Evolutionary conservation across 2,113 vertebrate species (phyloP).

Genomic region (Rousettus leschenaultii): DNA sequence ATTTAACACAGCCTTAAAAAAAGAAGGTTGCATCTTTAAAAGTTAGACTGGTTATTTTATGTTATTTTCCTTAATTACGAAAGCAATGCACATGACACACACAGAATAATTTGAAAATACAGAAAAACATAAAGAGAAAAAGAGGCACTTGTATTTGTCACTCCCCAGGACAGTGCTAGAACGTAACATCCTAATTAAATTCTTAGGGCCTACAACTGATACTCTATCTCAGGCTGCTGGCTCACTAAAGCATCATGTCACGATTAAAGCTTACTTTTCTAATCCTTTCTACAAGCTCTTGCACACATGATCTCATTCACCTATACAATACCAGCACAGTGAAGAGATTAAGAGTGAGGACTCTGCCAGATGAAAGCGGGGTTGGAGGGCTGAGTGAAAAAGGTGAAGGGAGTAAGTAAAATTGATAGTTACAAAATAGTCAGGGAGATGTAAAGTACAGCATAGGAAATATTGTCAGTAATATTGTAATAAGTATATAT

Average conservation of each 20-base stretch:
- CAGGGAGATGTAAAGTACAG: no score
- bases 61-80: neutral
- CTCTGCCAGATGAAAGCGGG: neutral
- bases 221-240: neutral
- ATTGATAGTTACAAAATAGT: no score
- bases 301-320: neutral
- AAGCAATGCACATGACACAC: neutral
- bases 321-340: neutral
- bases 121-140: neutral
- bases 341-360: neutral
- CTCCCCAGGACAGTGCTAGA: neutral
- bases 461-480: no score
- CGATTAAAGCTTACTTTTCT: neutral
- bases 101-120: neutral
- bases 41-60: neutral
- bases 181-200: neutral
- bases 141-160: neutral
- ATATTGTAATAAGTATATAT: no score
- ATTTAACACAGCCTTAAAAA: neutral
- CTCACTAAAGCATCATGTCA: neutral
- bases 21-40: neutral
- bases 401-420: no score
- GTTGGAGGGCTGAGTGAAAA: no score
- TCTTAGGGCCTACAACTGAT: neutral
- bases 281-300: neutral